Evolutionary conservation across 2,797 vertebrate genomes (phyloP).

Genomic region (Brotula barbata): DNA sequence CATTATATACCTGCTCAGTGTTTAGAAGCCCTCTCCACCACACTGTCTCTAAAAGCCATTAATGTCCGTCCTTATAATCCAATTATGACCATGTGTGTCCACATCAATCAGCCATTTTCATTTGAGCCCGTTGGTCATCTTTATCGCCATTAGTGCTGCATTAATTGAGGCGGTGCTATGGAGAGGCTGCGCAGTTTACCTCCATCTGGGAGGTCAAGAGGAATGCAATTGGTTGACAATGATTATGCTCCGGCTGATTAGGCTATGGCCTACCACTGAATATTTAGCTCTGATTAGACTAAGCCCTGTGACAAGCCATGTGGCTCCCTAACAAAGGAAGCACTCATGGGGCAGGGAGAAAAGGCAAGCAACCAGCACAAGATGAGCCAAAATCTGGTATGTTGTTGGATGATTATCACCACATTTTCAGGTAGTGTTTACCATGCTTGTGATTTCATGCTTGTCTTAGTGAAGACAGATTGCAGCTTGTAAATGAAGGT

Average conservation of each 20-base stretch:
- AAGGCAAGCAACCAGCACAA: slow-evolving; percentile 45
- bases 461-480: slow-evolving; percentile 11
- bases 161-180: slow-evolving; percentile 72
- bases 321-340: slow-evolving; percentile 65
- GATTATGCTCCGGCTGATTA: slow-evolving; percentile 73
- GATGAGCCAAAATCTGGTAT: too few relatives aligned
- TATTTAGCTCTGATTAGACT: slow-evolving; percentile 73
- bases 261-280: slow-evolving; percentile 67
- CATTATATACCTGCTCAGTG: slow-evolving; percentile 66
- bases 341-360: slow-evolving; percentile 50
- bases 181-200: slow-evolving; percentile 72
- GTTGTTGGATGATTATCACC: too few relatives aligned
- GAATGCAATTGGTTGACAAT: slow-evolving; percentile 76
- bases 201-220: slow-evolving; percentile 79
- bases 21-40: slow-evolving; percentile 34
- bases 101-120: slow-evolving; percentile 80
- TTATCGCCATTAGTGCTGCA: slow-evolving; percentile 68
- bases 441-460: too few relatives aligned
- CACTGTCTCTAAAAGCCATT: slow-evolving; percentile 54
- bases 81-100: slow-evolving; percentile 77
- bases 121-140: slow-evolving; percentile 66
- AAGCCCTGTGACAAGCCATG: slow-evolving; percentile 67
- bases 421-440: too few relatives aligned
- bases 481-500: slow-evolving; percentile 26
- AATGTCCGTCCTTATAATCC: slow-evolving; percentile 75